Percentiles rank a stretch among this genome's conserved stretches.
Evolutionary conservation across 2,113 vertebrate species (phyloP).

Genomic region (Jaculus jaculus): DNA sequence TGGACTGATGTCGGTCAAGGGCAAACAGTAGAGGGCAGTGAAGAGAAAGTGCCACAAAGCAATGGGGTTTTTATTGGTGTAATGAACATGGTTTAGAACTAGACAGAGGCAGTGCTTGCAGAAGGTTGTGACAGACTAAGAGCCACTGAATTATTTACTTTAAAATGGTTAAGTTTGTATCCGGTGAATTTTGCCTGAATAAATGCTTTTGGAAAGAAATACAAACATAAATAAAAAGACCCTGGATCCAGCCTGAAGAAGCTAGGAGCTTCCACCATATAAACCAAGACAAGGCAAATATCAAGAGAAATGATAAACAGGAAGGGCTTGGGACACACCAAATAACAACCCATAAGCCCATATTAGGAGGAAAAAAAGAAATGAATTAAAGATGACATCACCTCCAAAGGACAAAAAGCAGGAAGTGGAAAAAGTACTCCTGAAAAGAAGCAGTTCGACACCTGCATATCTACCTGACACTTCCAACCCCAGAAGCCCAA

Average conservation of each 20-base stretch:
- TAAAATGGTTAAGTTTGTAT: not conserved
- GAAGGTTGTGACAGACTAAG: not conserved
- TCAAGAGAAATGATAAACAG: not conserved
- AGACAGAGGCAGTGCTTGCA: not conserved
- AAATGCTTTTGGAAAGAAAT: not conserved
- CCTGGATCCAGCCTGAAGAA: not conserved
- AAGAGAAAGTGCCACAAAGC: not conserved
- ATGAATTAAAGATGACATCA: not conserved
- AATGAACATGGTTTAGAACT: not conserved
- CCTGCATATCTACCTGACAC: not conserved
- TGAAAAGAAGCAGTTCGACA: not conserved
- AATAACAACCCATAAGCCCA: not conserved
- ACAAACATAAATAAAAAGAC: not conserved
- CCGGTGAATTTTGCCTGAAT: not conserved
- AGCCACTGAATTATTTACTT: not conserved
- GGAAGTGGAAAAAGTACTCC: not conserved
- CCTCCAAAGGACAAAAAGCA: not conserved
- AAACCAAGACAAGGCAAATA: not conserved
- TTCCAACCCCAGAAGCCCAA: not conserved
- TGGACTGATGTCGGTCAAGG: not conserved
- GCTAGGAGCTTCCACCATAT: not conserved
- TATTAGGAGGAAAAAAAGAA: not conserved
- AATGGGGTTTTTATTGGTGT: not conserved
- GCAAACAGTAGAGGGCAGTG: accelerated
- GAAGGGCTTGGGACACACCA: not conserved